Percentiles rank a stretch among this genome's conserved stretches.
Evolutionary conservation across 2,113 vertebrate species (phyloP).

Genomic region (Percina caprodes): DNA sequence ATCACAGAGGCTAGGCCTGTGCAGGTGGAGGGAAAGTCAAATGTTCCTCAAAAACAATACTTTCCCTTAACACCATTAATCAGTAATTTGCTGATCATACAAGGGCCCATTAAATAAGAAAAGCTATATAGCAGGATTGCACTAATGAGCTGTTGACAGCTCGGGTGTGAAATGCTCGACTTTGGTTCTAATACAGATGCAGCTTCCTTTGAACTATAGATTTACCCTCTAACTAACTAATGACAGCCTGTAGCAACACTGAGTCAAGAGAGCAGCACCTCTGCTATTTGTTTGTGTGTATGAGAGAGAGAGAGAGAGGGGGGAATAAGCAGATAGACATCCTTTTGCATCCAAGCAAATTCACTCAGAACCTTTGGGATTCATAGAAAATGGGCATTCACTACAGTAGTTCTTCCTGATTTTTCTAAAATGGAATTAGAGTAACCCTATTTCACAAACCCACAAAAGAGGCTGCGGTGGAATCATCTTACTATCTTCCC

Average conservation of each 20-base stretch:
- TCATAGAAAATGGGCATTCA: not conserved
- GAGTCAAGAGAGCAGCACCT: conserved; percentile 26
- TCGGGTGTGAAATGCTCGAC: conserved; percentile 50
- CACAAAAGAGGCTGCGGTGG: conserved; percentile 7
- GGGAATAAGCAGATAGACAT: not conserved
- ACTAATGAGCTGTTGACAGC: conserved; percentile 70
- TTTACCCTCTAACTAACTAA: conserved; percentile 21
- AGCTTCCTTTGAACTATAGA: conserved; percentile 42
- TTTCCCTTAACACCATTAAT: conserved; percentile 4
- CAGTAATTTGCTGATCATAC: conserved; percentile 36
- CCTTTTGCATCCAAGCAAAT: not conserved
- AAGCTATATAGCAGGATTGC: conserved; percentile 18
- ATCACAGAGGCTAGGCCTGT: conserved; percentile 2
- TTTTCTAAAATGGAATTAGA: conserved; percentile 9
- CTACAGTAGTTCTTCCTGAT: not conserved
- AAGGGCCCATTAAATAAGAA: conserved; percentile 33
- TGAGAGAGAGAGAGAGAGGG: not conserved
- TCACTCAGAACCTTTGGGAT: not conserved
- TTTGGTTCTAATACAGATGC: conserved; percentile 35
- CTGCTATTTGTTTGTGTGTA: conserved; percentile 5
- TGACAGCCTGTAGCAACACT: conserved; percentile 22
- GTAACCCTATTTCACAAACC: conserved; percentile 85
- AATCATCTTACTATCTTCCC: conserved; percentile 78
- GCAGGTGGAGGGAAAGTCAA: conserved; percentile 33
- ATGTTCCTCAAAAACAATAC: not conserved